A percentile compares a stretch with the other conserved stretches of the same genome.
These are phyloP conservation scores for Dinomys branickii DNA, from an alignment of 2,113 vertebrate genomes.

Conservation along the genomic window DNA sequence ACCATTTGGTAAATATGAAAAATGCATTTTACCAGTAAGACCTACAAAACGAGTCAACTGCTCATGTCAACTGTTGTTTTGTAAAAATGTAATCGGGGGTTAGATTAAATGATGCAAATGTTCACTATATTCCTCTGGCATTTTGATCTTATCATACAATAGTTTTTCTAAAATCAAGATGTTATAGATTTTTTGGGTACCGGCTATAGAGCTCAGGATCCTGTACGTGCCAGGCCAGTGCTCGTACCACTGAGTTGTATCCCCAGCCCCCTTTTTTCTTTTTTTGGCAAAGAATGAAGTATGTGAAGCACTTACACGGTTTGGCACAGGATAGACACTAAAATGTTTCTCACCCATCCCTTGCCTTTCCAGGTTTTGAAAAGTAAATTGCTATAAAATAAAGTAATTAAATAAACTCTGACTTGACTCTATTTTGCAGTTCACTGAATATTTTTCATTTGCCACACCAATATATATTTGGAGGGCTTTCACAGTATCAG, in stretches of 20 bases:
- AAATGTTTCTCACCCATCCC: not conserved
- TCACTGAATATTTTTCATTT: conserved; percentile 54
- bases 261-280: no score
- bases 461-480: conserved; percentile 25
- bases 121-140: not conserved
- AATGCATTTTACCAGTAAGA: conserved; percentile 21
- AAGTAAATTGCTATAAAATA: conserved; percentile 49
- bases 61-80: not conserved
- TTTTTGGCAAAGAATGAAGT: not conserved
- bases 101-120: not conserved
- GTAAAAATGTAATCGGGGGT: not conserved
- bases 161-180: conserved; percentile 13
- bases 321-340: not conserved
- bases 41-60: not conserved
- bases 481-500: not conserved
- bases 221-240: no score
- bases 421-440: conserved; percentile 25
- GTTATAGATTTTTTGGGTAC: not conserved
- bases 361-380: conserved; percentile 19
- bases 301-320: not conserved
- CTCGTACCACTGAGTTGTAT: no score
- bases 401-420: conserved; percentile 43
- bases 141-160: not conserved
- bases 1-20: not conserved
- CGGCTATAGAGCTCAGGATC: no score